These are phyloP conservation scores for Periplaneta americana DNA, from an alignment of 1,140 invertebrate species.

Conservation along the genomic window DNA sequence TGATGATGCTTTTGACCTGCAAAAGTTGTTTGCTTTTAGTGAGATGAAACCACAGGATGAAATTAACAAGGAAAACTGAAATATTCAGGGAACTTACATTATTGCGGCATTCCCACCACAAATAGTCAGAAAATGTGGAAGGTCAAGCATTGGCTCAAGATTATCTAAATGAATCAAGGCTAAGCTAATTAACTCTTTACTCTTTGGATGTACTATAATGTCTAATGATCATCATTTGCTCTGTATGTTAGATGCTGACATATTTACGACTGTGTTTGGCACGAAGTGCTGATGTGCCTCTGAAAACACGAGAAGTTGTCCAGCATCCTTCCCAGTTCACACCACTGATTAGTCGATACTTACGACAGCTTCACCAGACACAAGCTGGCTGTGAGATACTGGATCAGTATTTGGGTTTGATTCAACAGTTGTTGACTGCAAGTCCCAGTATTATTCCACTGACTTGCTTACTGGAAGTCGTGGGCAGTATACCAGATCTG, in stretches of 20 bases:
- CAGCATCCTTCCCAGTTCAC: slow-evolving; percentile 57
- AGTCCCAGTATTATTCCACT: slow-evolving; percentile 56
- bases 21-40: too few relatives aligned
- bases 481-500: slow-evolving; percentile 58
- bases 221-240: too few relatives aligned
- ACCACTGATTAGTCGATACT: slow-evolving; percentile 52
- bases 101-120: too few relatives aligned
- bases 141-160: too few relatives aligned
- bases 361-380: slow-evolving; percentile 40
- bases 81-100: too few relatives aligned
- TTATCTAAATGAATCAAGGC: too few relatives aligned
- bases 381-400: slow-evolving; percentile 43
- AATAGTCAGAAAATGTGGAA: too few relatives aligned
- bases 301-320: slow-evolving; percentile 20
- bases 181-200: too few relatives aligned
- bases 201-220: too few relatives aligned
- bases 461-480: slow-evolving; percentile 65
- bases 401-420: slow-evolving; percentile 56
- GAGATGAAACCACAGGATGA: too few relatives aligned
- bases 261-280: slow-evolving; percentile 70
- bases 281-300: slow-evolving; percentile 33
- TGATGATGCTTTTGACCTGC: too few relatives aligned
- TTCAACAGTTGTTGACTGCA: slow-evolving; percentile 54
- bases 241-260: slow-evolving; percentile 71
- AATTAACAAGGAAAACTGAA: too few relatives aligned